Evolutionary conservation across 2,888 invertebrate genomes (phyloP), one percentile per base, ranked within the genome.

Genomic region (Tipula confusa): DNA sequence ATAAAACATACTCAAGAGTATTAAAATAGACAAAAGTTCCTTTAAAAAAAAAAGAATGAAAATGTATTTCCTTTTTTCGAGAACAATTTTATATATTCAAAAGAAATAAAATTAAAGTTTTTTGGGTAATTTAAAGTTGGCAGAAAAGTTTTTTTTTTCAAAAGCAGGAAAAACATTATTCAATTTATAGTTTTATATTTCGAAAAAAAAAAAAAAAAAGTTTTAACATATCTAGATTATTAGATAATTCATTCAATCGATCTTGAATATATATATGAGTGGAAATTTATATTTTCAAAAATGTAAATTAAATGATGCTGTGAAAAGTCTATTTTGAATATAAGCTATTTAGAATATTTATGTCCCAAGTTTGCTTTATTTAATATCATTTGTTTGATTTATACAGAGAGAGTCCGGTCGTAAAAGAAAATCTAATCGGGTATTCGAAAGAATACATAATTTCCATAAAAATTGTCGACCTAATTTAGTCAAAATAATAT

Each of bases 101-200:
- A 64, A 64, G 64, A 64, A 64, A 64, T 64, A 64, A 64, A 64
- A 64, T 64, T 64, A 64, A 64, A 64, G 64, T 64, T 64, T 64
- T 64, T 64, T 24, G 64, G 64, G 64, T 64, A 64, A 24, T 64
- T 64, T 64, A 64, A 64, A 64, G 64, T 64, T 64, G 64, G 64
- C 24, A 64, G 64, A 64, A 64, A 64, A 64, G 64, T 64, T 64
- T 64, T 64, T 64, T 64, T 64, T 64, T 24, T 64, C 64, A 64
- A 64, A 64, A 64, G 24, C 64, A 64, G 64, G 24, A 64, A 64
- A 64, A 64, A 64, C 64, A 64, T 64, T 64, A 64, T 64, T 64
- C 24, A 64, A 64, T 64, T 64, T 64, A 64, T 64, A 64, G 64
- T 64, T 64, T 24, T 64, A 24, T 64, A 64, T 64, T 7, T 48